Conservation (phyloP, 2,113 vertebrate species). For the Actinemys pallida region DNA sequence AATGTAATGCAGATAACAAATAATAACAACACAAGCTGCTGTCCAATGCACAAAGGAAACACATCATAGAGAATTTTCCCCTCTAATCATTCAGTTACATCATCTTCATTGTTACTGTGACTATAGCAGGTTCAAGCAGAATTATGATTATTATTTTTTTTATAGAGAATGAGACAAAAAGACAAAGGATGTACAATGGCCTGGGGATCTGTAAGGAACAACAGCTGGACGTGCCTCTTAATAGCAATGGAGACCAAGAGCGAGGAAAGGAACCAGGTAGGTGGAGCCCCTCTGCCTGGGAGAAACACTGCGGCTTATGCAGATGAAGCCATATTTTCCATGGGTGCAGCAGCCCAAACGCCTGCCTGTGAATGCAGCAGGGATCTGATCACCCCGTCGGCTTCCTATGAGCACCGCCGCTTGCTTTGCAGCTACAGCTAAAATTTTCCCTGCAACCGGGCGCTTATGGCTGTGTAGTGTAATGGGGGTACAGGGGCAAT, state of each 20-base stretch:
- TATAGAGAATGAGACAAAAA: neutral
- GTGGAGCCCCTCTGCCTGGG: neutral
- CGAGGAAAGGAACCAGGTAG: neutral
- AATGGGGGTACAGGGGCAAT: neutral
- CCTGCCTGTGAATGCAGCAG: too few species aligned
- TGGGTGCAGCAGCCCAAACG: neutral
- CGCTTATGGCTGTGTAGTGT: neutral
- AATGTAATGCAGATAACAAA: neutral
- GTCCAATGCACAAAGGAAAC: too few species aligned
- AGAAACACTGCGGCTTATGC: neutral
- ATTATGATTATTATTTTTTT: neutral
- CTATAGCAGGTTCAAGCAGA: neutral
- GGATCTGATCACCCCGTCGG: neutral
- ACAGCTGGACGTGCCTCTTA: neutral
- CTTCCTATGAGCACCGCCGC: neutral
- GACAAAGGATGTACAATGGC: neutral
- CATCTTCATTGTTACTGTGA: neutral
- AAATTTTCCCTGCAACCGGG: neutral
- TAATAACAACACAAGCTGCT: neutral
- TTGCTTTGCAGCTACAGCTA: neutral
- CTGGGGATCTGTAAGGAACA: neutral
- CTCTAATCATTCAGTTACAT: neutral
- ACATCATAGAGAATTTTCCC: neutral
- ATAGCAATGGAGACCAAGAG: neutral
- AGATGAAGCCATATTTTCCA: neutral